phyloP scores from a whole-genome alignment of 2,888 invertebrate species.

The Panopea generosa region DNA sequence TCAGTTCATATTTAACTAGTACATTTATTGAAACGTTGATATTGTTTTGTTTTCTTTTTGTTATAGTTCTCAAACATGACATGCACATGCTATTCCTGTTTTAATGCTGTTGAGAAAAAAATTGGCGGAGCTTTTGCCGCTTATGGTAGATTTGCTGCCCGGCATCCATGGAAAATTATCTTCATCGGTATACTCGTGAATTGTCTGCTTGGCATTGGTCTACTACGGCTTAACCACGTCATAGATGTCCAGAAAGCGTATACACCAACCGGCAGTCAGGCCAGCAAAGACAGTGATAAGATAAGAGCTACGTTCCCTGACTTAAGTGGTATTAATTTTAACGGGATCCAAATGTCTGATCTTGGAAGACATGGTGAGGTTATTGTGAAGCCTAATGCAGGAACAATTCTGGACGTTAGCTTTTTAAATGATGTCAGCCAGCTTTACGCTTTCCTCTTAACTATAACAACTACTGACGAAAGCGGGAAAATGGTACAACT shows the following conservation, averaged over 20 bases:
- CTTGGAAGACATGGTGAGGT: conserved; percentile 44
- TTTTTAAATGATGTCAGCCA: conserved; percentile 37
- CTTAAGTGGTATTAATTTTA: conserved; percentile 48
- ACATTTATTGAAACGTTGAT: too few relatives aligned
- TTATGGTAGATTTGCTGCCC: conserved; percentile 46
- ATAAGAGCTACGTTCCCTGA: conserved; percentile 59
- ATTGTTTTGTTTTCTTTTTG: too few relatives aligned
- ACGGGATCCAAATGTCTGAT: conserved; percentile 39
- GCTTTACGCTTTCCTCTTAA: conserved; percentile 8
- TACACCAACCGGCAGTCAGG: conserved; percentile 72
- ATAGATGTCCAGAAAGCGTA: conserved; percentile 69
- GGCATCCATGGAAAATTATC: conserved; percentile 51
- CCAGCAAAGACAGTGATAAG: conserved; percentile 62
- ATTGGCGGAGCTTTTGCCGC: conserved; percentile 38
- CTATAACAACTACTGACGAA: conserved; percentile 16
- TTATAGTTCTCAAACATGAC: too few relatives aligned
- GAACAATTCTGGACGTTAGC: conserved; percentile 32
- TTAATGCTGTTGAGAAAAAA: conserved; percentile 36
- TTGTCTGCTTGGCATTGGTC: conserved; percentile 58
- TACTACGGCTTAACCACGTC: conserved; percentile 65
- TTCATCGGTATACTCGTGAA: conserved; percentile 42
- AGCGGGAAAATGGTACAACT: conserved; percentile 10
- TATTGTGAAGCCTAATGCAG: conserved; percentile 40
- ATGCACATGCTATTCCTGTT: conserved; percentile 29
- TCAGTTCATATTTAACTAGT: too few relatives aligned